These are phyloP conservation scores for Aphodius granarius DNA, from an alignment of 2,888 invertebrate species.

Conservation along the genomic window DNA sequence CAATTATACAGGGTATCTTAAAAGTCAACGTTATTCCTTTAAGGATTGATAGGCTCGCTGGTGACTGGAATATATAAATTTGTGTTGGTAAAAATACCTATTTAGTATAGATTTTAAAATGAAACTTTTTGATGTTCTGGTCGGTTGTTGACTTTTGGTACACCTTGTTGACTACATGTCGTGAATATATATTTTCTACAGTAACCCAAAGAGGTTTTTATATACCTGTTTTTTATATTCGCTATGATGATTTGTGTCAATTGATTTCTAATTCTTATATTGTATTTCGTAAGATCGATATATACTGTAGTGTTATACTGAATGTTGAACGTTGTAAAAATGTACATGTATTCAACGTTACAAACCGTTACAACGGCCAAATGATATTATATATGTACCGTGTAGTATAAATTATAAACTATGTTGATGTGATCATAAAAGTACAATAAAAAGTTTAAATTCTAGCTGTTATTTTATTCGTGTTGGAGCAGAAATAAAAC, in stretches of 20 bases:
- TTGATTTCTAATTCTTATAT: neutral
- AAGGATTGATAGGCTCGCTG: too few relatives aligned
- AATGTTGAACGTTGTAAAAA: neutral
- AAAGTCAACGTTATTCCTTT: too few relatives aligned
- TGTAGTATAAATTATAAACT: neutral
- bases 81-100: too few relatives aligned
- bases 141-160: too few relatives aligned
- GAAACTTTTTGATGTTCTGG: too few relatives aligned
- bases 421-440: neutral
- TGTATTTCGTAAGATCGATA: neutral
- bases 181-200: too few relatives aligned
- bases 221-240: neutral
- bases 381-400: too few relatives aligned
- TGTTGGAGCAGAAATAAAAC: too few relatives aligned
- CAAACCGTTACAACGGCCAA: neutral
- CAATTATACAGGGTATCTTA: too few relatives aligned
- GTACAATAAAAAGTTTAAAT: neutral
- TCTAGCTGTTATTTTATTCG: neutral
- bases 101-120: too few relatives aligned
- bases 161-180: too few relatives aligned
- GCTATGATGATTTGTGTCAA: neutral
- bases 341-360: neutral
- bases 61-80: too few relatives aligned
- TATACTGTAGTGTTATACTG: neutral
- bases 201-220: neutral